A percentile compares a stretch with the other conserved stretches of the same genome.
Evolutionary conservation across 1,140 invertebrate genomes (phyloP).

Genomic region (Drosophila albomicans): DNA sequence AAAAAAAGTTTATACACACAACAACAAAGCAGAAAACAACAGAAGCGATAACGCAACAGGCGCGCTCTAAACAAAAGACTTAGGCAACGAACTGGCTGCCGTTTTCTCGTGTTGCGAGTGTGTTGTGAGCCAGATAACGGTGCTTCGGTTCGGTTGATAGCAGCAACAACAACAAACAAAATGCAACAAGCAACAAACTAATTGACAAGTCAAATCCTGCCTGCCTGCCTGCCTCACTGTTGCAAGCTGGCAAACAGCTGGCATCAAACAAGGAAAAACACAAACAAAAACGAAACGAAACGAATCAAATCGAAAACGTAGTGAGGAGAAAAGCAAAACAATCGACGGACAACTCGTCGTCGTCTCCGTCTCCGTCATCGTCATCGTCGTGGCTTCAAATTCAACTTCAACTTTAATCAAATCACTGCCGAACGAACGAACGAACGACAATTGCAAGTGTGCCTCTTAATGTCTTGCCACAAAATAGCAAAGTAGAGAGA

Average conservation of each 20-base stretch:
- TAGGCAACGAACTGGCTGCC: constrained; percentile 80
- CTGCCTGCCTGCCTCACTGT: constrained; percentile 30
- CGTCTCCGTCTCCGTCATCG: constrained; percentile 28
- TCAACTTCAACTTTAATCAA: constrained; percentile 73
- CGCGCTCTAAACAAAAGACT: constrained; percentile 71
- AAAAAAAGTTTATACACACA: constrained; percentile 35
- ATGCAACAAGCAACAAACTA: constrained; percentile 70
- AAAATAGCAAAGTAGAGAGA: constrained; percentile 41
- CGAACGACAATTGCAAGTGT: constrained; percentile 81
- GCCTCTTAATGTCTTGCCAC: constrained; percentile 75
- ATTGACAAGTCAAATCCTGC: constrained; percentile 83
- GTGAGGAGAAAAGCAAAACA: constrained; percentile 50
- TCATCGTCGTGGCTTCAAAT: constrained; percentile 43
- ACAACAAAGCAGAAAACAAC: constrained; percentile 26
- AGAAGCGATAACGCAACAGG: constrained; percentile 45
- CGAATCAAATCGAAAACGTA: constrained; percentile 19
- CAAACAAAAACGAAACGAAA: constrained; percentile 12
- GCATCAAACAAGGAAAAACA: constrained; percentile 31
- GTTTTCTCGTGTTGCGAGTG: constrained; percentile 47
- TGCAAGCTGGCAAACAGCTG: constrained; percentile 40
- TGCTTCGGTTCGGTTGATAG: constrained; percentile 66
- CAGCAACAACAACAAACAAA: constrained; percentile 44
- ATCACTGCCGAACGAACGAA: constrained; percentile 71
- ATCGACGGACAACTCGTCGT: constrained; percentile 69
- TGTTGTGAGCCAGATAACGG: constrained; percentile 68